Conservation (phyloP, 37 sponge, comb jelly and placozoan species). For the Geodia barretti region DNA sequence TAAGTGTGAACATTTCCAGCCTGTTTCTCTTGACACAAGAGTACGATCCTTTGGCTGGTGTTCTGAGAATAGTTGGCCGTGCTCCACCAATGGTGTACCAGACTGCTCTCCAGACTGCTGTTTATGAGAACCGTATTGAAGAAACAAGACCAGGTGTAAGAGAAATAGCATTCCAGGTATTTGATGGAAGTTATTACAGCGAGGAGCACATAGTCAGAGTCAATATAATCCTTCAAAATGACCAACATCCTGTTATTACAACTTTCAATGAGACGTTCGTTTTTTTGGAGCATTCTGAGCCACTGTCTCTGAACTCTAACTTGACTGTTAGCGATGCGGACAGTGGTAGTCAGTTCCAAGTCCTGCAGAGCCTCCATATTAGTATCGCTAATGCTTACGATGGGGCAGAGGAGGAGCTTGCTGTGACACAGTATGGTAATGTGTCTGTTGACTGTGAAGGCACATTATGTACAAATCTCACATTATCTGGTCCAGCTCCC, state of each 20-base stretch:
- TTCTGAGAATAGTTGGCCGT: constrained; percentile 46
- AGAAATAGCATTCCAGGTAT: constrained; percentile 58
- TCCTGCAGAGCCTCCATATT: constrained; percentile 27
- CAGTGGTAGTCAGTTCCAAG: constrained; percentile 53
- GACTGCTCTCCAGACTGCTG: constrained; percentile 36
- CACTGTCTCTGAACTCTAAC: constrained; percentile 38
- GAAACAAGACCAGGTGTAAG: constrained; percentile 72
- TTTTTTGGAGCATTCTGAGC: constrained; percentile 54
- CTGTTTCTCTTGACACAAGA: constrained; percentile 11
- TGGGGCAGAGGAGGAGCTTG: constrained; percentile 33
- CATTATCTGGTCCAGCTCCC: constrained; percentile 72
- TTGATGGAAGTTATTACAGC: constrained; percentile 69
- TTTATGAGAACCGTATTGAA: constrained; percentile 68
- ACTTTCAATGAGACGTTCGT: constrained; percentile 53
- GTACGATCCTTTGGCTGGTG: constrained; percentile 56
- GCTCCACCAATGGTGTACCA: constrained; percentile 67
- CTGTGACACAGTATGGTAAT: constrained; percentile 14
- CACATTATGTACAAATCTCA: constrained; percentile 16
- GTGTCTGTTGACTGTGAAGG: constrained; percentile 35
- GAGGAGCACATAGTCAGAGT: constrained; percentile 44
- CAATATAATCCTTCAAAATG: constrained; percentile 64
- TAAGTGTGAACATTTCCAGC: constrained; percentile 55
- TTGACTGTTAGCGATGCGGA: constrained; percentile 67
- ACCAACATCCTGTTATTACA: constrained; percentile 56
- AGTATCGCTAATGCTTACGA: constrained; percentile 68